Conservation (phyloP, 2,797 vertebrate genomes). For the Australoheros facetus region DNA sequence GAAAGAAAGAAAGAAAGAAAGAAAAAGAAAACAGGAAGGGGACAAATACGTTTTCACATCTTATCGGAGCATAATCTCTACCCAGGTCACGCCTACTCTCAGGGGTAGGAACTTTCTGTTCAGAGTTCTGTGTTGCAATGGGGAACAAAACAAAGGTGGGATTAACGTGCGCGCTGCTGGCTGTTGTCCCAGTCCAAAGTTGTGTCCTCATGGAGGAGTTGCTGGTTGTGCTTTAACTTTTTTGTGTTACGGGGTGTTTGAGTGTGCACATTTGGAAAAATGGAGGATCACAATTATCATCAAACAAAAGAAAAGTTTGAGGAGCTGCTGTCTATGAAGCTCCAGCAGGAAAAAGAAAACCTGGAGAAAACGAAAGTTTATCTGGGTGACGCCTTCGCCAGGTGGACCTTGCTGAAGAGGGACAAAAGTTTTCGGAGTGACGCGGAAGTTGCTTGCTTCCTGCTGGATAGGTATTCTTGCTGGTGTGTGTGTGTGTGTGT, state of each 20-base stretch:
- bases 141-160: neutral
- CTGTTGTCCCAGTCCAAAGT: neutral
- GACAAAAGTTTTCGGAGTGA: constrained; percentile 3
- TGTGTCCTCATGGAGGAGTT: neutral
- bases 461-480: neutral
- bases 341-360: neutral
- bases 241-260: neutral
- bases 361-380: neutral
- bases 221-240: neutral
- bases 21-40: too few relatives aligned
- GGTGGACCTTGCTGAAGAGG: constrained; percentile 2
- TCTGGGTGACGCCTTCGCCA: neutral
- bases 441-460: neutral
- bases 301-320: neutral
- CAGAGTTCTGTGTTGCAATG: neutral
- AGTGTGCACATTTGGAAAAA: neutral
- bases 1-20: too few relatives aligned
- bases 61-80: neutral
- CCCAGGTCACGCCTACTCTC: neutral
- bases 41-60: too few relatives aligned
- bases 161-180: neutral
- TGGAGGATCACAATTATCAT: neutral
- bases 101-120: neutral
- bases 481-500: too few relatives aligned
- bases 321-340: neutral